Evolutionary conservation across 2,888 invertebrate genomes (phyloP), one percentile per base, ranked within the genome.

Genomic region (Nycteola revayana): DNA sequence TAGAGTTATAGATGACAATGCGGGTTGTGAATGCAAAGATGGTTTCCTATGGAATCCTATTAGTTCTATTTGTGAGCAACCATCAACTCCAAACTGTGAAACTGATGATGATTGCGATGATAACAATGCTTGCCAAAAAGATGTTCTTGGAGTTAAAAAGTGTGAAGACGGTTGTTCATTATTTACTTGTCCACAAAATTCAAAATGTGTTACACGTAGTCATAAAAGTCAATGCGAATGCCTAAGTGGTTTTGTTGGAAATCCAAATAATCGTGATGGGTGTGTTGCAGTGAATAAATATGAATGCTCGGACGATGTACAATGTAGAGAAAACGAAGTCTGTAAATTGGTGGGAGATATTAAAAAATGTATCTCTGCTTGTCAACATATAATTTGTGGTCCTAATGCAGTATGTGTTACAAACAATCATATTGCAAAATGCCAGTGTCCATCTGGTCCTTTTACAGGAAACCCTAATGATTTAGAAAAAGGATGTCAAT

Each of bases 231-330:
- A 92, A 61, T 98, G 98, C 68, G 94, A 95, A 63, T 98, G 98
- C 69, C 83, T 95, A 9, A 83, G 91, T 22, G 96, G 96, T 2
- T 98, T 92, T 74, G 91, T 93, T 7, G 98, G 98, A 21, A 97
- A 98, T 86, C 95, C 97, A 9, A 96, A 96, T 62, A 95, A 96
- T 66, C 91, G 97, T 10, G 93, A 93, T 49, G 97, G 97, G n/a
- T 97, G 97, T 63, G 90, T 92, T 54, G 91, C 91, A 7, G 75
- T 93, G 1, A 89, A 92, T 8, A 93, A 92, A 70, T 93, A 96
- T 60, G 91, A 94, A 70, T 97, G 97, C 62, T 87, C 89, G 7
- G 92, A 93, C 24, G 95, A 96, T 74, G 93, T 92, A 18, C 94
- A 96, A 71, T 97, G 97, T 62, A 84, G 93, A 17, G 96, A 96